A percentile compares a stretch with the other conserved stretches of the same genome.
Conservation (phyloP, 1,140 invertebrate species). For the Brachionus koreanus region DNA sequence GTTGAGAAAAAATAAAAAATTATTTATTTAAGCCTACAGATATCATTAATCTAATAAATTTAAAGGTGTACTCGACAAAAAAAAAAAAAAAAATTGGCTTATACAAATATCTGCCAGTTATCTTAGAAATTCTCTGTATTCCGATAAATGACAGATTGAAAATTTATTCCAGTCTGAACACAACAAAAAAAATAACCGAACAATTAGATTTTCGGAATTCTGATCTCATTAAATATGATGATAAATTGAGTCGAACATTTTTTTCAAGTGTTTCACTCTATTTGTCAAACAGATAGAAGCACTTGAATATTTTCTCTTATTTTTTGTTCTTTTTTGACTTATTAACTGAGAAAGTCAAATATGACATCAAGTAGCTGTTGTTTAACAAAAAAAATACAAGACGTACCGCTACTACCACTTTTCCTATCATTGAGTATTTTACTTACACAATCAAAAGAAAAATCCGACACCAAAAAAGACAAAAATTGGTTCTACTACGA, state of each 20-base stretch:
- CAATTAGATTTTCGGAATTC: background rate
- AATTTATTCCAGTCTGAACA: background rate
- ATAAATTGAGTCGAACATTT: background rate
- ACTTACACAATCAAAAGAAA: background rate
- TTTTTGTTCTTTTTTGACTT: background rate
- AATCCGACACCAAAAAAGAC: too few relatives aligned
- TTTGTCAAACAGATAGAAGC: conserved; percentile 1
- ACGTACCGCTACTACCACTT: background rate
- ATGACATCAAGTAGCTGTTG: background rate
- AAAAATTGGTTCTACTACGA: too few relatives aligned
- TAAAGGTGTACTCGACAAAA: conserved; percentile 4
- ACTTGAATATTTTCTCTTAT: background rate
- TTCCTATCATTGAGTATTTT: background rate
- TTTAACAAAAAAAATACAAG: background rate
- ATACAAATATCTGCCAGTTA: conserved; percentile 12
- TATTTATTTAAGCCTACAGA: conserved; percentile 27
- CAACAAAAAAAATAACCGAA: background rate
- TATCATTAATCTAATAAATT: conserved; percentile 23
- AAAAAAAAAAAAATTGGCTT: background rate
- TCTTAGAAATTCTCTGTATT: background rate
- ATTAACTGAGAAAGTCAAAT: conserved; percentile 1
- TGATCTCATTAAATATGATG: background rate
- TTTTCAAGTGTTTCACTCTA: background rate
- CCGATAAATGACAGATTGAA: background rate
- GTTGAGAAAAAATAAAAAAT: background rate